Evolutionary conservation across 2,797 vertebrate species (phyloP), one percentile per base, ranked within the genome.

Genomic region (Philypnodon macrostomus): DNA sequence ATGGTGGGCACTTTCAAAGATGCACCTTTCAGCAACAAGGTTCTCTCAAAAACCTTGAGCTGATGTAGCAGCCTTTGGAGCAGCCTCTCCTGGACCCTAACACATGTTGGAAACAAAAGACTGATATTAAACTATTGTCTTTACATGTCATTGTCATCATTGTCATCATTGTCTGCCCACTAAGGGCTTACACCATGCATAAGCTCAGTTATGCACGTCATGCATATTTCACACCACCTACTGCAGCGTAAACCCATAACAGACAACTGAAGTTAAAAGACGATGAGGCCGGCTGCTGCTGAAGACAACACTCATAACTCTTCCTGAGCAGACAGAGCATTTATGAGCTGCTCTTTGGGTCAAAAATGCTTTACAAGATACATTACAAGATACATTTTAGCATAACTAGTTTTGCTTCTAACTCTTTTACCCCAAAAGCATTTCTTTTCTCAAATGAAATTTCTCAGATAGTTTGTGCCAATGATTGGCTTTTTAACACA

Each of bases 151-250:
- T n/a, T 31, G 19, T 23, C 11, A 17, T 73, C 58, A n/a, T n/a
- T n/a, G n/a, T 21, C 47, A 32, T 17, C 32, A 50, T 35, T 0
- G 35, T 58, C 70, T 67, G 70, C 59, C 58, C 67, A 38, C 53
- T 31, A 46, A 57, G 46, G 79, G 80, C 64, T 75, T 69, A 76
- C 78, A 79, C 74, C 58, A 59, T 78, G 82, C 79, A 86, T 85
- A 85, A 85, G 83, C 80, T 86, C 69, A 85, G 85, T 92, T 98
- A 97, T 99, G 95, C 96, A 97, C 86, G 57, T 81, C 70, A 83
- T 90, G 89, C 93, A 93, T 93, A 95, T 86, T 90, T 89, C 84
- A 91, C 88, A 67, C 68, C 77, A 73, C 70, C 80, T 34, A 49
- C 53, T 70, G 48, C 58, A 72, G 70, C 73, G 85, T 86, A 86